Conservation (phyloP, 2,888 invertebrate species). For the Agrotis segetum region DNA sequence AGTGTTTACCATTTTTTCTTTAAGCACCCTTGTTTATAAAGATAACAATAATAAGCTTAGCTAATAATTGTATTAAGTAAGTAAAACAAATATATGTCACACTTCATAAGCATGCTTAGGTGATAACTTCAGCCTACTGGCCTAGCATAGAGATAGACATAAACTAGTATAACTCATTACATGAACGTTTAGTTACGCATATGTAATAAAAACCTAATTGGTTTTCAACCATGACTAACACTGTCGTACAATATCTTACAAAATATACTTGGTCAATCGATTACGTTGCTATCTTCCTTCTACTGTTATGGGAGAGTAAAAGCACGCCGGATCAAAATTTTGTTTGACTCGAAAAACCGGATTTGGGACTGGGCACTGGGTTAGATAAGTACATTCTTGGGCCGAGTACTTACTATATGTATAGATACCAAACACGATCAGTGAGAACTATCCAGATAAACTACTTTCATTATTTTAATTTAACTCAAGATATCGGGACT, state of each 20-base stretch:
- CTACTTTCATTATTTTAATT: slow-evolving; percentile 64
- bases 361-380: slow-evolving; percentile 28
- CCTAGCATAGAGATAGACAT: neutral
- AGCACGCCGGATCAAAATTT: slow-evolving; percentile 21
- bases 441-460: slow-evolving; percentile 55
- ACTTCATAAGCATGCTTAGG: slow-evolving; percentile 2
- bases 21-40: slow-evolving; percentile 20
- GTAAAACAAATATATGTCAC: slow-evolving; percentile 11
- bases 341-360: slow-evolving; percentile 46
- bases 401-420: slow-evolving; percentile 43
- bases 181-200: neutral
- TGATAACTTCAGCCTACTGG: neutral
- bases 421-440: slow-evolving; percentile 52
- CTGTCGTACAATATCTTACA: slow-evolving; percentile 41
- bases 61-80: slow-evolving; percentile 1
- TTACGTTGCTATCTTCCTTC: slow-evolving; percentile 24
- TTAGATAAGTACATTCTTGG: slow-evolving; percentile 43
- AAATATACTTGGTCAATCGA: slow-evolving; percentile 58
- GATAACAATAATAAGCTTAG: neutral
- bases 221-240: slow-evolving; percentile 30
- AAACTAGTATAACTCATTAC: slow-evolving; percentile 1
- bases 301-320: slow-evolving; percentile 26
- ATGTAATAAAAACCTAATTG: slow-evolving; percentile 19
- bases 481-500: slow-evolving; percentile 47
- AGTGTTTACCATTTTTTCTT: slow-evolving; percentile 12